These are phyloP conservation scores for Chorisops tibialis DNA, from an alignment of 2,888 invertebrate genomes.

Conservation along the genomic window DNA sequence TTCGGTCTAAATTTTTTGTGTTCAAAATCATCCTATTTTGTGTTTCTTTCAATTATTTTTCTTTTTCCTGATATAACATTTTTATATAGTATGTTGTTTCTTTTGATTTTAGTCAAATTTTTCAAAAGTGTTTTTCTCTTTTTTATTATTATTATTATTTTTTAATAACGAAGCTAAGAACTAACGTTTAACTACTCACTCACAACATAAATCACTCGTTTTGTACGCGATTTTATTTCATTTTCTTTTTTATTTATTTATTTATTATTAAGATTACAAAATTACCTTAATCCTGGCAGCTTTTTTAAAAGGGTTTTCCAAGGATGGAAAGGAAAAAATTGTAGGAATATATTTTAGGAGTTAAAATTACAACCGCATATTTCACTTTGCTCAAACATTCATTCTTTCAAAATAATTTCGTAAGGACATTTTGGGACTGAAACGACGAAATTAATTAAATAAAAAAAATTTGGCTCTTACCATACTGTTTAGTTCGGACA, in stretches of 20 bases:
- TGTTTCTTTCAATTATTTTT: neutral
- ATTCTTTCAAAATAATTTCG: neutral
- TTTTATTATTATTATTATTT: neutral
- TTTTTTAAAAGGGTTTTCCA: slow-evolving; percentile 1
- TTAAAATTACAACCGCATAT: neutral
- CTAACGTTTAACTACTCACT: slow-evolving; percentile 25
- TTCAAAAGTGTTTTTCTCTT: neutral
- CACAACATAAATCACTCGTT: slow-evolving; percentile 13
- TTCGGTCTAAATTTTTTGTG: too few relatives aligned
- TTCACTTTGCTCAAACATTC: neutral
- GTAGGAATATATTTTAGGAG: too few relatives aligned
- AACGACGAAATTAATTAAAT: slow-evolving; percentile 5
- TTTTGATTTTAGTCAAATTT: slow-evolving; percentile 16
- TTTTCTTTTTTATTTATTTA: neutral
- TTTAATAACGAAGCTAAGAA: slow-evolving; percentile 8
- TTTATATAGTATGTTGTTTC: slow-evolving; percentile 13
- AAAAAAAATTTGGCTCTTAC: slow-evolving; percentile 63
- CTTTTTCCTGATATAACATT: slow-evolving; percentile 3
- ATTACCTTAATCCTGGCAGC: slow-evolving; percentile 34
- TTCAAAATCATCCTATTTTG: too few relatives aligned
- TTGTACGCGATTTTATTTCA: too few relatives aligned
- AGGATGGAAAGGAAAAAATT: slow-evolving; percentile 7
- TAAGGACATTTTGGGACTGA: slow-evolving; percentile 7
- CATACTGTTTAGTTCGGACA: slow-evolving; percentile 94
- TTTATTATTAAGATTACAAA: slow-evolving; percentile 3